These are phyloP conservation scores for Rousettus leschenaultii DNA, from an alignment of 2,113 vertebrate genomes.

Conservation along the genomic window DNA sequence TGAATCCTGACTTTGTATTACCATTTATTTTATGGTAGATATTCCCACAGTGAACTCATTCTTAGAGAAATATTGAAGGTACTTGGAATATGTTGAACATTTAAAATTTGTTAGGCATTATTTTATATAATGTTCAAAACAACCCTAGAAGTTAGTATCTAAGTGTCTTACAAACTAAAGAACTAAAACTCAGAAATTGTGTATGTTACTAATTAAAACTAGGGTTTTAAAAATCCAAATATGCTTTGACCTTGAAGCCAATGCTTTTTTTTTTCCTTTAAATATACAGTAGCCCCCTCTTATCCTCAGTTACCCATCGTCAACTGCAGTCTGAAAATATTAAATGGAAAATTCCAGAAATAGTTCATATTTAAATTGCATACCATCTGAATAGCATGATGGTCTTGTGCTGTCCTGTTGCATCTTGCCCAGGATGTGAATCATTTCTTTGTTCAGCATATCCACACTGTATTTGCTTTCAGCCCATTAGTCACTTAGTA, in stretches of 20 bases:
- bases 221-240: background rate
- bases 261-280: background rate
- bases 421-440: background rate
- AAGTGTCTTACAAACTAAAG: background rate
- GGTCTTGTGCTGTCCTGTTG: background rate
- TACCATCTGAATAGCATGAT: background rate
- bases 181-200: constrained; percentile 22
- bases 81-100: background rate
- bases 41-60: background rate
- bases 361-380: background rate
- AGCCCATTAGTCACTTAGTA: background rate
- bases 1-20: constrained; percentile 41
- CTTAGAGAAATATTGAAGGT: background rate
- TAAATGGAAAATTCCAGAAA: background rate
- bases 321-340: background rate
- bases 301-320: background rate
- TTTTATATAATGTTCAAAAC: constrained; percentile 40
- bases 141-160: background rate
- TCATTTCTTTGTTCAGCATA: background rate
- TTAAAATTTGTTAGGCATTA: background rate
- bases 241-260: constrained; percentile 9
- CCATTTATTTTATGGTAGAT: constrained; percentile 27
- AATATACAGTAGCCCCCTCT: background rate
- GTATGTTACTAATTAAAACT: background rate
- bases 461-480: background rate